A percentile compares a stretch with the other conserved stretches of the same genome.
Conservation (phyloP, 2,888 invertebrate genomes). For the Parochlus steinenii region DNA sequence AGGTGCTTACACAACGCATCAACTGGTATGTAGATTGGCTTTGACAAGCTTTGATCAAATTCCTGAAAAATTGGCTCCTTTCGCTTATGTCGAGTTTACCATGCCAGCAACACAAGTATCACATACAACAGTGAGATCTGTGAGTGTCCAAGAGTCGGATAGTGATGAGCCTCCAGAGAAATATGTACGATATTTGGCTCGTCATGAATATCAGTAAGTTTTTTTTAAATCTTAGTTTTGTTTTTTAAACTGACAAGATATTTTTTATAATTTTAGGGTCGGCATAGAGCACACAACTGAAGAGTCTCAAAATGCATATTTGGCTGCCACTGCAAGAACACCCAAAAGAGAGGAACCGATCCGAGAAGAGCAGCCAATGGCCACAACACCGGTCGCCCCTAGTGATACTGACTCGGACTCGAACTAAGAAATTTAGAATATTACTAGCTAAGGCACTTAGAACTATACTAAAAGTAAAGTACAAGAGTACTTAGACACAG, state of each 20-base stretch:
- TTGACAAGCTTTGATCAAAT: constrained; percentile 95
- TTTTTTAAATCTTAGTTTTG: neutral
- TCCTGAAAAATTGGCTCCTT: constrained; percentile 79
- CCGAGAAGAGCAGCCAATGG: constrained; percentile 23
- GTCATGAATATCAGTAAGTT: constrained; percentile 81
- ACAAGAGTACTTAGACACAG: too few relatives aligned
- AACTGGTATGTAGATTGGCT: constrained; percentile 85
- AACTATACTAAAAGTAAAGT: too few relatives aligned
- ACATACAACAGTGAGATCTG: constrained; percentile 90
- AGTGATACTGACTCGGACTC: constrained; percentile 39
- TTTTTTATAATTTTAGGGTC: constrained; percentile 38
- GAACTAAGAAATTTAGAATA: too few relatives aligned
- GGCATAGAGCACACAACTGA: constrained; percentile 78
- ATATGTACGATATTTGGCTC: constrained; percentile 88
- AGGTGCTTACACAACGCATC: constrained; percentile 97
- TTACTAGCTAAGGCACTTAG: too few relatives aligned
- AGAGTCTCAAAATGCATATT: constrained; percentile 49
- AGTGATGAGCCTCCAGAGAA: constrained; percentile 90
- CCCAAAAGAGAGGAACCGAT: constrained; percentile 24
- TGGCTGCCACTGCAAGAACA: constrained; percentile 48
- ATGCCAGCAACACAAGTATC: constrained; percentile 96
- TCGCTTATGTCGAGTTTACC: constrained; percentile 87
- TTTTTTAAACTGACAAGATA: constrained; percentile 2
- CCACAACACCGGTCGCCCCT: constrained; percentile 30
- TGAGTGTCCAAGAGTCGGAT: constrained; percentile 72